Base-by-base conservation (phyloP, 2,113 vertebrate species). In the Festucalex cinctus region DNA sequence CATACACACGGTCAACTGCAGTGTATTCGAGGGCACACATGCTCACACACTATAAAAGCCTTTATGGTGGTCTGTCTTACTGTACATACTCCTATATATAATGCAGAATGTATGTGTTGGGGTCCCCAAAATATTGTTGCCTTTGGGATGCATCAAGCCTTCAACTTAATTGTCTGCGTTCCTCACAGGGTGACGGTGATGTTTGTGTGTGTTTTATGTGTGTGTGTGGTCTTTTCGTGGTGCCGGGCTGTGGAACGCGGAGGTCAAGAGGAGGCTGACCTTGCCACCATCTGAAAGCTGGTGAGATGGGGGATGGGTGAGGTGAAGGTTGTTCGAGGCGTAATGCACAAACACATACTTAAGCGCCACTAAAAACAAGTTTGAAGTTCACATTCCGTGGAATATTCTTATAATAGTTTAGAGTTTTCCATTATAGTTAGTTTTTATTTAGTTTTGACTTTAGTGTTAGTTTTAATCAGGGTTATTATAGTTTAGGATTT, bases 211-310 rank as follows among this genome's bases (percentile, higher is more conserved):
- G 56, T 58, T 49, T 32, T 32, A 32, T 46, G 22, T 65, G 39
- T 3, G 32, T 37, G 57, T 81, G 83, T 73, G 77, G 77, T 74
- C 80, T 64, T 57, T 72, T 28, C 71, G 63, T 72, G 62, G 70
- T 84, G 65, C 62, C 26, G 68, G 75, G 65, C 73, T 88, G 75
- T 87, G 90, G 88, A 92, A 89, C 83, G 85, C 65, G 83, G 81
- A 79, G 90, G 89, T 91, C 90, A 90, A 88, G 83, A 85, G 79
- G 78, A 84, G 79, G 37, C 77, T 77, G 85, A 87, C 86, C 90
- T 85, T 78, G 86, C 80, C 76, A 72, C 85, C 83, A 83, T 86
- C 68, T 80, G 48, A 84, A 75, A n/a, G 80, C 78, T 84, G 69
- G 71, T 75, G 68, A 73, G 77, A 70, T 73, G 74, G 68, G 75